Percentiles rank a stretch among this genome's conserved stretches.
These are phyloP conservation scores for Theropithecus gelada DNA, from an alignment of 2,113 vertebrate genomes.

Conservation along the genomic window DNA sequence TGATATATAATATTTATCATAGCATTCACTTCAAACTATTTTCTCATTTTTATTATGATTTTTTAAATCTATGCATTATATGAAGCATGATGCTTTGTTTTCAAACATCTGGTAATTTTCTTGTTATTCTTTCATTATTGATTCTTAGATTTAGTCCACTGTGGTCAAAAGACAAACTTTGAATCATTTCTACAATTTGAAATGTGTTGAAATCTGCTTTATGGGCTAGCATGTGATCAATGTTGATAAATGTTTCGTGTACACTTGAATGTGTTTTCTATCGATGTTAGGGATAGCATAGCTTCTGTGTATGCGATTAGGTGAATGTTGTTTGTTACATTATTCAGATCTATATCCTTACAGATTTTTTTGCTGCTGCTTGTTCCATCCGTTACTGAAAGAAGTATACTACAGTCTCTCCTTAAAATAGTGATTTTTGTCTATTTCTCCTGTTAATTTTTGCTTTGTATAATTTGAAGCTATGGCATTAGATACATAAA, in stretches of 20 bases:
- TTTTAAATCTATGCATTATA: not conserved
- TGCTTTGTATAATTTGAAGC: not conserved
- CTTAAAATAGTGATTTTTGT: not conserved
- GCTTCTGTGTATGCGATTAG: not conserved
- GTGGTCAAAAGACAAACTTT: not conserved
- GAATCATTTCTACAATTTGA: not conserved
- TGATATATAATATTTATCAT: not conserved
- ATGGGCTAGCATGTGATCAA: no score
- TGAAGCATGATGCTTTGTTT: not conserved
- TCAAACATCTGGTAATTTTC: not conserved
- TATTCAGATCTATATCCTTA: not conserved
- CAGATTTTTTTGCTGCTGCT: not conserved
- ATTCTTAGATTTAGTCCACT: not conserved
- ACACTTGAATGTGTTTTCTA: not conserved
- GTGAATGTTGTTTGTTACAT: not conserved
- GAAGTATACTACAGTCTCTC: not conserved
- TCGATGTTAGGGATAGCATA: not conserved
- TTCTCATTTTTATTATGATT: constrained; percentile 20
- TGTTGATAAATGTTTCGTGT: not conserved
- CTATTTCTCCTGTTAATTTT: not conserved
- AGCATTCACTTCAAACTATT: not conserved
- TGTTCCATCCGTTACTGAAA: not conserved
- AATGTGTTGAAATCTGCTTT: not conserved
- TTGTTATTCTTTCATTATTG: not conserved
- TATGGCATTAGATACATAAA: not conserved